A percentile compares a stretch with the other conserved stretches of the same genome.
These are phyloP conservation scores for Scaptomyza pallida DNA, from an alignment of 1,140 invertebrate species.

Conservation along the genomic window DNA sequence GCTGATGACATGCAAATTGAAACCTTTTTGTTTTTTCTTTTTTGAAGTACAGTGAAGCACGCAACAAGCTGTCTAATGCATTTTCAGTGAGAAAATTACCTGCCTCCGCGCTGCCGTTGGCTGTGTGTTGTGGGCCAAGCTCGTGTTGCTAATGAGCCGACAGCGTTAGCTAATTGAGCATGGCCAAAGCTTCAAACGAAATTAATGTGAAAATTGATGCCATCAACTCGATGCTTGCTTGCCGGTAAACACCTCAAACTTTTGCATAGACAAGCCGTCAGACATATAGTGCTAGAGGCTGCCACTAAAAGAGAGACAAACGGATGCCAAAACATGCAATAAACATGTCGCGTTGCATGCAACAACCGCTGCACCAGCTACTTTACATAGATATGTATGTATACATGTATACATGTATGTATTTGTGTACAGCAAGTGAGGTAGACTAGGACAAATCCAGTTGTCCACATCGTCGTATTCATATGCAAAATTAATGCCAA, in stretches of 20 bases:
- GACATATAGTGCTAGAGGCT: not conserved
- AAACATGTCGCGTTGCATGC: conserved; percentile 29
- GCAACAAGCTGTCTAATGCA: conserved; percentile 32
- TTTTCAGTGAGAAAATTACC: too few relatives aligned
- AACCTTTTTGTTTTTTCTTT: conserved; percentile 5
- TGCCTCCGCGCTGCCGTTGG: conserved; percentile 10
- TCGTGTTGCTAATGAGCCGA: conserved; percentile 56
- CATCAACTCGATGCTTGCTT: conserved; percentile 6
- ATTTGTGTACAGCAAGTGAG: not conserved
- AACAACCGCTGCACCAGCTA: conserved; percentile 11
- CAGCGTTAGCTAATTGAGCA: conserved; percentile 43
- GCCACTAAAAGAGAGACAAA: not conserved
- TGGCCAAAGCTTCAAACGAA: conserved; percentile 48
- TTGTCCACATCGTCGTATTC: conserved; percentile 48
- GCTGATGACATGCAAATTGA: conserved; percentile 32
- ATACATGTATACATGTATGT: not conserved
- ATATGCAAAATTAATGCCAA: conserved; percentile 66
- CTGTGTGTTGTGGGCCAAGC: not conserved
- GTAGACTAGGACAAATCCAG: conserved; percentile 36
- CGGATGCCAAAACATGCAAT: not conserved
- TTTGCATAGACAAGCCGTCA: conserved; percentile 13
- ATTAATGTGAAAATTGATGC: conserved; percentile 58
- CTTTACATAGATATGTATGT: not conserved
- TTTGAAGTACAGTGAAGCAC: not conserved
- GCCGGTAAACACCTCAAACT: not conserved